Evolutionary conservation across 1,140 invertebrate genomes (phyloP).

Genomic region (Chelonus insularis): DNA sequence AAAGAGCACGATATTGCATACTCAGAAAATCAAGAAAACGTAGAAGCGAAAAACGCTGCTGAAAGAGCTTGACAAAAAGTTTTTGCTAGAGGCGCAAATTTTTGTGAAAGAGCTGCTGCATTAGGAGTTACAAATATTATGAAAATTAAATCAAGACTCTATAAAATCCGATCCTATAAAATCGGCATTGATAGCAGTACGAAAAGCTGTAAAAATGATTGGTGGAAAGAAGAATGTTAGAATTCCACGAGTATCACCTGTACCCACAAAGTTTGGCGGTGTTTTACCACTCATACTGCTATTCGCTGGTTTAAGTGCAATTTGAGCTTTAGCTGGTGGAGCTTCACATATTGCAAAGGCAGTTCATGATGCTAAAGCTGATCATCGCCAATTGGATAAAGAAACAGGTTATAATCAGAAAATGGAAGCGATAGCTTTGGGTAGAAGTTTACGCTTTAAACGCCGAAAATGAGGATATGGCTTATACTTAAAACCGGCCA

Average conservation of each 20-base stretch:
- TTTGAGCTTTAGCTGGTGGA: constrained; percentile 29
- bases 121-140: constrained; percentile 41
- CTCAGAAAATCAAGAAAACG: constrained; percentile 26
- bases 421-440: constrained; percentile 45
- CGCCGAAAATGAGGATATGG: constrained; percentile 40
- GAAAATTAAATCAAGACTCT: constrained; percentile 34
- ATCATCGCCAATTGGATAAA: constrained; percentile 34
- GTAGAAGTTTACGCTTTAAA: constrained; percentile 39
- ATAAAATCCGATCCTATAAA: not conserved
- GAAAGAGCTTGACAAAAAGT: constrained; percentile 52
- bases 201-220: constrained; percentile 2
- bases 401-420: constrained; percentile 34
- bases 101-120: constrained; percentile 44
- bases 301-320: constrained; percentile 28
- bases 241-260: constrained; percentile 14
- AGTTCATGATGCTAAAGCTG: constrained; percentile 35
- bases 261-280: constrained; percentile 17
- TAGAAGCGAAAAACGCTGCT: constrained; percentile 37
- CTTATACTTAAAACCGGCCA: constrained; percentile 18
- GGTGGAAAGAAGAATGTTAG: constrained; percentile 2
- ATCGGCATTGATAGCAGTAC: not conserved
- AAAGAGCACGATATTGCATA: constrained; percentile 47
- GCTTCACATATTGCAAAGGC: constrained; percentile 36
- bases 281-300: constrained; percentile 19
- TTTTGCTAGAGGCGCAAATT: constrained; percentile 43